phyloP scores from a whole-genome alignment of 1,140 invertebrate species.

The Papilio aristodemus region DNA sequence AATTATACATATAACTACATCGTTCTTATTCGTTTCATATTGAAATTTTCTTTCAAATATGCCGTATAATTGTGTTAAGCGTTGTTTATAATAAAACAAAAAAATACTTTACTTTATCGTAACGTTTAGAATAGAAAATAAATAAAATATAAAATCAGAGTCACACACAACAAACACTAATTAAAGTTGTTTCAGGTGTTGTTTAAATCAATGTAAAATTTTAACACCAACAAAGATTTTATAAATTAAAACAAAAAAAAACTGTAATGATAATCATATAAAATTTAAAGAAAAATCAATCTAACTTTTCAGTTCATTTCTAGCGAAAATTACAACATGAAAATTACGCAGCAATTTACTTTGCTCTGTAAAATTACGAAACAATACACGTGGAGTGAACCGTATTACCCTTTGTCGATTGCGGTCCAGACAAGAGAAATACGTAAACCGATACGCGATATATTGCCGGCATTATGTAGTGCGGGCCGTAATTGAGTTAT shows the following conservation, averaged over 20 bases:
- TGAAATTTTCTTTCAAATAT: background rate
- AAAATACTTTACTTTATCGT: too few species aligned
- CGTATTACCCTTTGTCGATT: constrained; percentile 34
- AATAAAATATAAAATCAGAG: too few species aligned
- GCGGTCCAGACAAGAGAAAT: constrained; percentile 35
- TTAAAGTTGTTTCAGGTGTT: too few species aligned
- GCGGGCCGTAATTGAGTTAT: constrained; percentile 34
- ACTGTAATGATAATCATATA: constrained; percentile 13
- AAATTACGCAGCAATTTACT: constrained; percentile 31
- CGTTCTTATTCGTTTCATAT: background rate
- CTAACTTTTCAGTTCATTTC: constrained; percentile 19
- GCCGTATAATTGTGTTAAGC: too few species aligned
- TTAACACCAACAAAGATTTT: background rate
- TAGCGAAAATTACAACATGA: constrained; percentile 30
- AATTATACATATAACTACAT: constrained; percentile 3
- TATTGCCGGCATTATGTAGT: constrained; percentile 33
- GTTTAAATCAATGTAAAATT: background rate
- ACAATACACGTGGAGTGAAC: constrained; percentile 34
- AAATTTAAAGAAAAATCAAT: constrained; percentile 23
- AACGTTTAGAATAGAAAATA: too few species aligned
- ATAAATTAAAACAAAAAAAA: background rate
- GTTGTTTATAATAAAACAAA: too few species aligned
- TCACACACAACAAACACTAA: too few species aligned
- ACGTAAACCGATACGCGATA: constrained; percentile 33
- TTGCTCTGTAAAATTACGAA: constrained; percentile 31